Base-by-base conservation (phyloP, 2,888 invertebrate genomes). In the Melanostoma scalare region DNA sequence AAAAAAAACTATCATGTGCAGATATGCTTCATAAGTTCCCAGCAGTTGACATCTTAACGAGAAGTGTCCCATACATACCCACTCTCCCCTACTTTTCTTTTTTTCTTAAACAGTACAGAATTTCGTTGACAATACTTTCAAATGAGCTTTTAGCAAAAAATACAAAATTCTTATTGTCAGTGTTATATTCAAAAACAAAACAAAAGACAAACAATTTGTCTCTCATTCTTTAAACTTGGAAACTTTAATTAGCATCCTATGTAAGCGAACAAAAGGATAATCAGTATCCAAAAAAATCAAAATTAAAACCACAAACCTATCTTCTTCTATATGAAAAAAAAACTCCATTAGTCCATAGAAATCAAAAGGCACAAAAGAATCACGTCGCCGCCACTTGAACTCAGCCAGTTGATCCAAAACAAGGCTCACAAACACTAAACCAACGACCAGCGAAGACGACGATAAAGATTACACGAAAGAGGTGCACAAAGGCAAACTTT, bases 381-480 rank as follows among this genome's bases (percentile, higher is more conserved):
- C 77, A 69, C 82, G 77, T 73, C 67, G 77, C 77, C 81, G 73
- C 77, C 77, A 77, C 77, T 82, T 73, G 63, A 77, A 73, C 68
- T 48, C 72, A 58, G 44, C 46, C 68, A 46, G 68, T 73, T 68
- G 56, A 67, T 58, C 75, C 48, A 20, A 30, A 63, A 65, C 30
- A 35, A 61, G 46, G 20, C 20, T 20, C 20, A 20, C 20, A 52
- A 58, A 40, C 42, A 44, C 35, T 35, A 46, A 48, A 40, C 9
- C 31, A 53, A 52, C 60, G 53, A 9, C 53, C 31, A 56, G 50
- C 36, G 31, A 67, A 50, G 46, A 50, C 73, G 42, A 55, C 36
- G 50, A 69, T 58, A 61, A 50, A 50, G 68, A 79, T 68, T 75
- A 81, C 60, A 61, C 38, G 65, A 71, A 75, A 81, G 67, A 72